Evolutionary conservation across 2,888 invertebrate genomes (phyloP).

Genomic region (Tridacna crocea): DNA sequence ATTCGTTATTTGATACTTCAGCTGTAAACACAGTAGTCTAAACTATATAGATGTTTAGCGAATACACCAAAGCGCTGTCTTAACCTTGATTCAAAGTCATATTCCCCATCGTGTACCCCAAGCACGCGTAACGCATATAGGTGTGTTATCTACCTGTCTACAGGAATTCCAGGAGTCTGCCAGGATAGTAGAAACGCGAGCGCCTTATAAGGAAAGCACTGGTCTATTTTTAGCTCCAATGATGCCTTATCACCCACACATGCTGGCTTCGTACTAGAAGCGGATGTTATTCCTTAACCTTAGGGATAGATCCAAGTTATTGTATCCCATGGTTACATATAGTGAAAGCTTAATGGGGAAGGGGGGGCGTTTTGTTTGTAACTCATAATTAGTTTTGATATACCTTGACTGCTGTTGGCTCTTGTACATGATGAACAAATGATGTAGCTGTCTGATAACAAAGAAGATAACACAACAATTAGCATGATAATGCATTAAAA

Average conservation of each 20-base stretch:
- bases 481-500: too few relatives aligned
- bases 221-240: slow-evolving; percentile 42
- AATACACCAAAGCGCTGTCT: too few relatives aligned
- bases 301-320: not conserved
- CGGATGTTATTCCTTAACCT: not conserved
- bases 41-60: too few relatives aligned
- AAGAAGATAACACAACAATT: too few relatives aligned
- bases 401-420: slow-evolving; percentile 5
- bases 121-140: not conserved
- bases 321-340: slow-evolving; percentile 8
- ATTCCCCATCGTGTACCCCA: slow-evolving; percentile 27
- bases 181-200: slow-evolving; percentile 37
- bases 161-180: slow-evolving; percentile 32
- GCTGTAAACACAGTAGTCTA: too few relatives aligned
- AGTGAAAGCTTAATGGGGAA: too few relatives aligned
- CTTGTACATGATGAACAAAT: slow-evolving; percentile 5
- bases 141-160: slow-evolving; percentile 23
- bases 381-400: not conserved
- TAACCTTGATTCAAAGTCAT: slow-evolving; percentile 24
- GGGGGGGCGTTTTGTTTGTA: not conserved
- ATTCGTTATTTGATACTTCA: too few relatives aligned
- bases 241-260: slow-evolving; percentile 30
- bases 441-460: not conserved
- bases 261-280: not conserved
- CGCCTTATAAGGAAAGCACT: slow-evolving; percentile 53